A percentile compares a stretch with the other conserved stretches of the same genome.
phyloP scores from a whole-genome alignment of 2,797 vertebrate species.

The Antrozous pallidus region DNA sequence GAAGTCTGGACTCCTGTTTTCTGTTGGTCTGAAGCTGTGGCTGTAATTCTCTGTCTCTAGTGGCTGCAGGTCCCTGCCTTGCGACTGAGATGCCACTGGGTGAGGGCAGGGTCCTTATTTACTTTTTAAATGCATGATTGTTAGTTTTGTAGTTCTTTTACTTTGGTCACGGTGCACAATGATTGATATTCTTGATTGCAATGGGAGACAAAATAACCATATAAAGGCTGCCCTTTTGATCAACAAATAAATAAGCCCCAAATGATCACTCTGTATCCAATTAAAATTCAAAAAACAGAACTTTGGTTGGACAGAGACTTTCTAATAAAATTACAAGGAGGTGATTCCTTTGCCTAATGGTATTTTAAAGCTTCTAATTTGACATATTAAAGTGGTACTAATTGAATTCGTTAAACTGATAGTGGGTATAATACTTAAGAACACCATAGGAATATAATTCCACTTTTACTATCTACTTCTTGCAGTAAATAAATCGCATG shows the following conservation, averaged over 20 bases:
- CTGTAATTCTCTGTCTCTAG: too few relatives aligned
- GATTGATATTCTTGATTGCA: slow-evolving; percentile 18
- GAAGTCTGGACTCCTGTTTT: too few relatives aligned
- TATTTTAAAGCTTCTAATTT: slow-evolving; percentile 28
- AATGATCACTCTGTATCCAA: slow-evolving; percentile 24
- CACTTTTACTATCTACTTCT: not conserved
- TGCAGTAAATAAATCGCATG: not conserved
- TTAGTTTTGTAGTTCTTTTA: not conserved
- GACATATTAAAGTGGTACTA: not conserved
- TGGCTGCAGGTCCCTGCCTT: too few relatives aligned
- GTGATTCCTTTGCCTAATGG: not conserved
- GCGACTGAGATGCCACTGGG: too few relatives aligned
- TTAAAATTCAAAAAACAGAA: slow-evolving; percentile 37
- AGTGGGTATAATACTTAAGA: not conserved
- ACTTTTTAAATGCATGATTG: slow-evolving; percentile 26
- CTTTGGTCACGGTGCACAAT: not conserved
- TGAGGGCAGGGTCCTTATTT: too few relatives aligned
- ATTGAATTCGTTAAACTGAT: not conserved
- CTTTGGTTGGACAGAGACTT: slow-evolving; percentile 13
- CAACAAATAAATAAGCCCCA: slow-evolving; percentile 29
- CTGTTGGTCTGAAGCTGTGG: too few relatives aligned
- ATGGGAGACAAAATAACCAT: not conserved
- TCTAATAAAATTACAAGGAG: slow-evolving; percentile 37
- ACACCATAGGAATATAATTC: not conserved
- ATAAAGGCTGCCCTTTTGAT: not conserved